These are phyloP conservation scores for Pecten maximus DNA, from an alignment of 2,888 invertebrate genomes.

Conservation along the genomic window DNA sequence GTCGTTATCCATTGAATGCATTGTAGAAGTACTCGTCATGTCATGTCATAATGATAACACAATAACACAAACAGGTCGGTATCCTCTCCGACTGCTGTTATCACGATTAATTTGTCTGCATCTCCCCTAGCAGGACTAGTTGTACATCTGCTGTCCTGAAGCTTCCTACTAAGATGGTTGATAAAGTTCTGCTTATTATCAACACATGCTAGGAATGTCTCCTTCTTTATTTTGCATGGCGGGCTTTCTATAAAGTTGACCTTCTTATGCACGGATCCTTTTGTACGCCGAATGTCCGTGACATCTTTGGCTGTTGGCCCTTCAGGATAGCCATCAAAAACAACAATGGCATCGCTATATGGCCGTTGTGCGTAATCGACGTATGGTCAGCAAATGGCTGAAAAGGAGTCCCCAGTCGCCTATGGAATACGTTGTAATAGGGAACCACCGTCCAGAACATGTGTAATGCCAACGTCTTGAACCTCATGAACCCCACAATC, in stretches of 20 bases:
- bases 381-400: slow-evolving; percentile 44
- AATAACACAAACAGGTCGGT: no score
- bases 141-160: slow-evolving; percentile 39
- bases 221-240: slow-evolving; percentile 54
- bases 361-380: slow-evolving; percentile 15
- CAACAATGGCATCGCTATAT: slow-evolving; percentile 40
- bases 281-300: no score
- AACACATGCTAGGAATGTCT: slow-evolving; percentile 58
- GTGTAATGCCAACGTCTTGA: no score
- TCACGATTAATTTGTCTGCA: slow-evolving; percentile 65
- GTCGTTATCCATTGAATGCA: no score
- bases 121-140: slow-evolving; percentile 60
- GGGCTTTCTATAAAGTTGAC: no score
- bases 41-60: no score
- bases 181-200: slow-evolving; percentile 69
- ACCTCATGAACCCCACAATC: slow-evolving; percentile 36
- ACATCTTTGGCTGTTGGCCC: slow-evolving; percentile 55
- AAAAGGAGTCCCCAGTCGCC: slow-evolving; percentile 49
- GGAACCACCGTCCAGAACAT: no score
- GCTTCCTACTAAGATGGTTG: no score
- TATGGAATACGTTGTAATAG: slow-evolving; percentile 55
- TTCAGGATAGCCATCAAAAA: slow-evolving; percentile 55
- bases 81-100: slow-evolving; percentile 62
- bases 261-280: neutral
- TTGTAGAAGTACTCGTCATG: no score